These are phyloP conservation scores for Bimastos eiseni DNA, from an alignment of 2,888 invertebrate genomes.

Conservation along the genomic window DNA sequence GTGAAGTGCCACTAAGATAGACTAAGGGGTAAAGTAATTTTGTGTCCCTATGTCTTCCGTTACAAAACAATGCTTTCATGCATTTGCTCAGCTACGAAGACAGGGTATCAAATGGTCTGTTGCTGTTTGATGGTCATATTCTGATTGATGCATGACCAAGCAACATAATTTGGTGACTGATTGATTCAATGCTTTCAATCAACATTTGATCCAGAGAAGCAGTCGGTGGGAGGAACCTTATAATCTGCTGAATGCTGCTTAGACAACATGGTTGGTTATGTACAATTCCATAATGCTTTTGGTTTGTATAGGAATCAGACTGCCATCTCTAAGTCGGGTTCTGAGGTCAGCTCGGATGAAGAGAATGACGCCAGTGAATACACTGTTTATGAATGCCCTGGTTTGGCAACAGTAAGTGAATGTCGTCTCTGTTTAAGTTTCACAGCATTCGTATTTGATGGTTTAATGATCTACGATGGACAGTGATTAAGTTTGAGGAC, in stretches of 20 bases:
- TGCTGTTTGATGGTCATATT: not conserved
- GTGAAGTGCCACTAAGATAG: too few relatives aligned
- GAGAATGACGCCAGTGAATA: conserved; percentile 31
- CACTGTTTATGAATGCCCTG: conserved; percentile 36
- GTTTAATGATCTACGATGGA: not conserved
- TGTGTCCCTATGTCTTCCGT: too few relatives aligned
- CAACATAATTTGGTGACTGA: not conserved
- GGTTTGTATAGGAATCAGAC: conserved; percentile 15
- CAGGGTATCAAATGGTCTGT: not conserved
- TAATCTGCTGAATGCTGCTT: not conserved
- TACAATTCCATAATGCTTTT: not conserved
- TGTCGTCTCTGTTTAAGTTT: too few relatives aligned
- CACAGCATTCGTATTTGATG: not conserved
- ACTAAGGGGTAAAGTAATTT: too few relatives aligned
- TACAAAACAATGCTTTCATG: not conserved
- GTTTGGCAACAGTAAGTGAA: conserved; percentile 32
- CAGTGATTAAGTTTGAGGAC: not conserved
- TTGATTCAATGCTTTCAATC: not conserved
- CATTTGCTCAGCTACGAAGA: not conserved
- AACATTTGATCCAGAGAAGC: not conserved
- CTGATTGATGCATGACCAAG: not conserved
- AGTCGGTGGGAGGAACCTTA: not conserved
- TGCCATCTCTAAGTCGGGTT: not conserved
- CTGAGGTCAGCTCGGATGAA: conserved; percentile 29
- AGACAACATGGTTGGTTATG: not conserved